These are phyloP conservation scores for Chouioia cunea DNA, from an alignment of 2,888 invertebrate species.

Conservation along the genomic window DNA sequence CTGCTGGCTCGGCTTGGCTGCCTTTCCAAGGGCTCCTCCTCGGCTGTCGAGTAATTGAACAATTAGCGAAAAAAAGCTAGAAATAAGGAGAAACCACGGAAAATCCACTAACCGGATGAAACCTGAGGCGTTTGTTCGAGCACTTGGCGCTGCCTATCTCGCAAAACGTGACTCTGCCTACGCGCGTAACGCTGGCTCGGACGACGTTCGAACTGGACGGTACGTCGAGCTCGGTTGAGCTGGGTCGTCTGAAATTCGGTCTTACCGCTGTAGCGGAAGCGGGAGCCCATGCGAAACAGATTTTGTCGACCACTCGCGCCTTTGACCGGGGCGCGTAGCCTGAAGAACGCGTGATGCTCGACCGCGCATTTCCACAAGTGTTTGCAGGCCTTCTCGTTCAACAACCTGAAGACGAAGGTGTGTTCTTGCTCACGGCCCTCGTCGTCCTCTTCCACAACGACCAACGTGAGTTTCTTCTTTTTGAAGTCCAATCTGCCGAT, in stretches of 20 bases:
- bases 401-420: slow-evolving; percentile 96
- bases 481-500: slow-evolving; percentile 98
- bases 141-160: slow-evolving; percentile 81
- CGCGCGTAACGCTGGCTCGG: slow-evolving; percentile 97
- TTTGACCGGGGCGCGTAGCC: slow-evolving; percentile 90
- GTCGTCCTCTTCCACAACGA: slow-evolving; percentile 99
- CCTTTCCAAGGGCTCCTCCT: slow-evolving; percentile 62
- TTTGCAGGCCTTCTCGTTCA: slow-evolving; percentile 98
- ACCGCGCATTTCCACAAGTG: slow-evolving; percentile 99
- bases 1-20: slow-evolving; percentile 62
- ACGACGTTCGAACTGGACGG: slow-evolving; percentile 95
- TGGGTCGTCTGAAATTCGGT: slow-evolving; percentile 98
- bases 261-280: slow-evolving; percentile 95
- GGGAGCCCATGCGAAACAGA: slow-evolving; percentile 98
- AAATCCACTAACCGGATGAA: slow-evolving; percentile 54
- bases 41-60: slow-evolving; percentile 49
- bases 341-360: slow-evolving; percentile 99
- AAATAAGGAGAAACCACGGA: background rate
- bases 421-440: slow-evolving; percentile 97
- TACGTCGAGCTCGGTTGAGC: slow-evolving; percentile 88
- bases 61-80: too few species aligned
- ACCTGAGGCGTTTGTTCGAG: slow-evolving; percentile 58
- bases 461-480: slow-evolving; percentile 95
- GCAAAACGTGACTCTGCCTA: slow-evolving; percentile 88
- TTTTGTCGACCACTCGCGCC: slow-evolving; percentile 91